A percentile compares a stretch with the other conserved stretches of the same genome.
phyloP scores from a whole-genome alignment of 1,140 invertebrate species.

The Polypedilum pembai region DNA sequence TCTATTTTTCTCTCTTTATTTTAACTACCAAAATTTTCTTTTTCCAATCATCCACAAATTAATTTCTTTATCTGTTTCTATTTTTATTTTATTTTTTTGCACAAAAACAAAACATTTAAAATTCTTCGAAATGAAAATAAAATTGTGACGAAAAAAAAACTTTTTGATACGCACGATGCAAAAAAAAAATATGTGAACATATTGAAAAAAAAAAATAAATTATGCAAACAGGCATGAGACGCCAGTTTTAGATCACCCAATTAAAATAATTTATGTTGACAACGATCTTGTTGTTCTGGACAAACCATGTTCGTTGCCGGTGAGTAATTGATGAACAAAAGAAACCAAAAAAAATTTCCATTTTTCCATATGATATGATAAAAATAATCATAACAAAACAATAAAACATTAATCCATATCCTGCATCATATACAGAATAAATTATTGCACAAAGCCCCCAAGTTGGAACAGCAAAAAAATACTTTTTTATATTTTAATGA shows the following conservation, averaged over 20 bases:
- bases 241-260: conserved; percentile 61
- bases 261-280: conserved; percentile 72
- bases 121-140: not conserved
- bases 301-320: conserved; percentile 84
- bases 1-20: no score
- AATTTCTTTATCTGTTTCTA: no score
- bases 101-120: conserved; percentile 16
- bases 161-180: not conserved
- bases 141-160: not conserved
- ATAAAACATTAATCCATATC: no score
- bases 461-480: no score
- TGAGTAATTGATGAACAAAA: conserved; percentile 47
- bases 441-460: no score
- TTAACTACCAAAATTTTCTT: no score
- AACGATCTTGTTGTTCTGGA: conserved; percentile 78
- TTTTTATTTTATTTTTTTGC: not conserved
- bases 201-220: conserved; percentile 25
- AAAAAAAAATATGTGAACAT: conserved; percentile 8
- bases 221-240: conserved; percentile 58
- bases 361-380: no score
- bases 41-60: no score
- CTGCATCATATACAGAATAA: no score
- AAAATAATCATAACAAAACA: no score
- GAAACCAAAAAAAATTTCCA: not conserved
- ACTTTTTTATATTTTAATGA: no score